Percentiles rank a stretch among this genome's conserved stretches.
Conservation (phyloP, 2,113 vertebrate genomes). For the Origma solitaria region DNA sequence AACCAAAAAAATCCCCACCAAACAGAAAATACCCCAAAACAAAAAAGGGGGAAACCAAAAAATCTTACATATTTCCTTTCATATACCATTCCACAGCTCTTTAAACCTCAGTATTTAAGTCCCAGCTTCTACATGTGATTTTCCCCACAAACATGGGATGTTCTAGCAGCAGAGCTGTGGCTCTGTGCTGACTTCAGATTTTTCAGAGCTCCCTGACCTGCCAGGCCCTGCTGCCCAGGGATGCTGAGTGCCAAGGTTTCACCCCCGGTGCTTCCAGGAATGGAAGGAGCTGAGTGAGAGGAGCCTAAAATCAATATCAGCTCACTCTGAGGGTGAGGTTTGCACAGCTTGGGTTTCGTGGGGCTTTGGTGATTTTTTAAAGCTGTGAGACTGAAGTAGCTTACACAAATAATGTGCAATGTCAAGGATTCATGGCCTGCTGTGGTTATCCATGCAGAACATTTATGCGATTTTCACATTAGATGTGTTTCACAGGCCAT, state of each 20-base stretch:
- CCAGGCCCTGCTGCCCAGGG: neutral
- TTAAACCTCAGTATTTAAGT: neutral
- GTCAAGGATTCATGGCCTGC: neutral
- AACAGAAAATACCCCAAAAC: no score
- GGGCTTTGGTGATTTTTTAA: neutral
- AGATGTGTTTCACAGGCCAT: neutral
- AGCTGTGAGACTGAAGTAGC: no score
- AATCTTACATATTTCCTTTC: neutral
- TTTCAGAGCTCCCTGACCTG: neutral
- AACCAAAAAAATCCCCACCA: no score
- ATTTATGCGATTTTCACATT: neutral
- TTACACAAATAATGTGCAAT: neutral
- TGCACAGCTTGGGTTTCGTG: neutral
- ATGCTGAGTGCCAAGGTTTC: neutral
- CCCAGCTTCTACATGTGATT: neutral
- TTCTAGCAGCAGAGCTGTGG: neutral
- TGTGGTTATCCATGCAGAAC: neutral
- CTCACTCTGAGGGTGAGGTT: neutral
- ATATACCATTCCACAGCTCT: neutral
- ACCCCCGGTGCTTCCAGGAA: neutral
- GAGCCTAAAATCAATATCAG: neutral
- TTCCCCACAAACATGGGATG: rapidly evolving
- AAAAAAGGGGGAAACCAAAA: neutral
- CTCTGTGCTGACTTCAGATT: neutral
- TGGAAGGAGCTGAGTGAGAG: neutral